Conservation (phyloP, 37 sponge, comb jelly and placozoan species). For the Ianthella basta region DNA sequence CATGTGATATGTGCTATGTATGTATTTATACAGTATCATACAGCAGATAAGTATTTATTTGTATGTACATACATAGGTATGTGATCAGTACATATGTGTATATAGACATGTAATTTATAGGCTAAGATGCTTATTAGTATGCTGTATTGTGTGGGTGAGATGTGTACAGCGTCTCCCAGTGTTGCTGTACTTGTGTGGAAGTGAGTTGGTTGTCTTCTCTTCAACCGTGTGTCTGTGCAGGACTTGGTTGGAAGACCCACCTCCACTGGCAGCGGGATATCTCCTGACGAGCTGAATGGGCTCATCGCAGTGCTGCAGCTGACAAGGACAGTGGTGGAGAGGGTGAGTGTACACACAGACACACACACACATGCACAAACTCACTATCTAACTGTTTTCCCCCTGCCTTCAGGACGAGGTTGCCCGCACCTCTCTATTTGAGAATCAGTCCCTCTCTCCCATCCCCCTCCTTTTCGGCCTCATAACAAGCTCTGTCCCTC, state of each 20-base stretch:
- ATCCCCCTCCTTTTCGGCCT: slow-evolving; percentile 86
- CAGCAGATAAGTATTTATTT: not conserved
- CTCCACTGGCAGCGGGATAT: slow-evolving; percentile 70
- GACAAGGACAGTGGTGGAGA: slow-evolving; percentile 59
- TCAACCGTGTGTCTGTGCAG: slow-evolving; percentile 2
- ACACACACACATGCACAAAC: not conserved
- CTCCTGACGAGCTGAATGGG: slow-evolving; percentile 87
- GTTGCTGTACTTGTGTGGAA: too few species aligned
- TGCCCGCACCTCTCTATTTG: slow-evolving; percentile 84
- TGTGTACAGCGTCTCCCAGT: too few species aligned
- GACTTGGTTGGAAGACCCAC: slow-evolving; percentile 18
- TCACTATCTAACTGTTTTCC: too few species aligned
- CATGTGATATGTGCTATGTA: not conserved
- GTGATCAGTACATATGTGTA: not conserved
- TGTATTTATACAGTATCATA: too few species aligned
- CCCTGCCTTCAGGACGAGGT: slow-evolving; percentile 82
- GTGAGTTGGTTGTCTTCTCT: too few species aligned
- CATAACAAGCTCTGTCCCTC: slow-evolving; percentile 86
- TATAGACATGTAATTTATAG: not conserved
- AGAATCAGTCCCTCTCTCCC: slow-evolving; percentile 81
- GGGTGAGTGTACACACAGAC: slow-evolving; percentile 35
- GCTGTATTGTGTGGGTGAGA: too few species aligned
- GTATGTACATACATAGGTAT: not conserved
- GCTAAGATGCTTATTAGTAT: too few species aligned
- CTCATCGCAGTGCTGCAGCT: slow-evolving; percentile 79